Evolutionary conservation across 2,113 vertebrate genomes (phyloP), one percentile per base, ranked within the genome.

Genomic region (Engraulis encrasicolus): DNA sequence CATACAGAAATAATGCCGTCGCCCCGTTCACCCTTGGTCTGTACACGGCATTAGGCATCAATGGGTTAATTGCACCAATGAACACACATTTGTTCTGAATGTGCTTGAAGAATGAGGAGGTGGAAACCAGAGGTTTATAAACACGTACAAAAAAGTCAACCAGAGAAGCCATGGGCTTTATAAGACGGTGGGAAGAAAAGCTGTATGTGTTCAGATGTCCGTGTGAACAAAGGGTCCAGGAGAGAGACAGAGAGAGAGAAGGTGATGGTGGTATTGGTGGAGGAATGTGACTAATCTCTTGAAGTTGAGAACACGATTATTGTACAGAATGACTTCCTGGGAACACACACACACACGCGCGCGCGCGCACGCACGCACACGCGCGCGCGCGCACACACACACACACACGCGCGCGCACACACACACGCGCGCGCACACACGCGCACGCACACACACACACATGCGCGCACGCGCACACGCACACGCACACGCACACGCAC

Each of bases 281-380:
- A 71, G 27, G 61, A 71, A 71, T 71, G 61, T 71, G 61, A 34
- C 61, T 71, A 71, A 71, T 71, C 61, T 12, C 61, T 27, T 71
- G 27, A 34, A 31, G 27, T 71, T 1, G 27, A 71, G 61, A 71
- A 71, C 61, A 58, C 54, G 11, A 27, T 66, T 66, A 66, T 66
- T 66, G 23, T 31, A 27, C 23, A 31, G 61, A 27, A 1, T 66
- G 61, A 66, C 61, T 66, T 58, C 20, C 54, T 58, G 0, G n/a
- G 61, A 66, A 23, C 27, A 14, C 61, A 45, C 61, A n/a, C 54
- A 14, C 54, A 18, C 40, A 45, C 40, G 9, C 40, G 9, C 40
- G 9, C 40, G 9, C 40, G 40, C 40, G 9, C 40, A 45, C 40
- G 40, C 9, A 9, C 9, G 40, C 40, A 45, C n/a, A n/a, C n/a